phyloP scores from a whole-genome alignment of 2,888 invertebrate species.

The Trisateles emortualis region DNA sequence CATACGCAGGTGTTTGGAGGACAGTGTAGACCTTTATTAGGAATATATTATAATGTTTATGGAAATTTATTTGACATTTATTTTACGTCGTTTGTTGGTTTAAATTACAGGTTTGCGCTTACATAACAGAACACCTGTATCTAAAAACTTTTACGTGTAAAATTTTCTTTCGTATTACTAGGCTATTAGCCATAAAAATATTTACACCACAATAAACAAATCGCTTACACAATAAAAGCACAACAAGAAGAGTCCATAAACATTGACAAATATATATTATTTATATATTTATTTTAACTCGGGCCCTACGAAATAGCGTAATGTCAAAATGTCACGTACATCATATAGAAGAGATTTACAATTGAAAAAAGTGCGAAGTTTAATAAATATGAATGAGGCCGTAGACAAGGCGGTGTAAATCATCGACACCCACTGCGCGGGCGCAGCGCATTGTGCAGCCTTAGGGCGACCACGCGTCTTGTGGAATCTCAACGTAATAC shows the following conservation, averaged over 20 bases:
- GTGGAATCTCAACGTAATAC: neutral
- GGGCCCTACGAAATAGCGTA: slow-evolving; percentile 45
- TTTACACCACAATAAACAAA: slow-evolving; percentile 24
- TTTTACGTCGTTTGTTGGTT: neutral
- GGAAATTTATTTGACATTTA: slow-evolving; percentile 5
- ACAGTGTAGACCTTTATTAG: neutral
- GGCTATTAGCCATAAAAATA: slow-evolving; percentile 31
- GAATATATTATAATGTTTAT: slow-evolving; percentile 1
- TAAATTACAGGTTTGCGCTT: neutral
- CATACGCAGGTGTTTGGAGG: neutral
- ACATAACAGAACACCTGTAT: neutral
- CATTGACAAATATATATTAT: slow-evolving; percentile 26
- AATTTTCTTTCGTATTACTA: slow-evolving; percentile 15
- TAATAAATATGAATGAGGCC: slow-evolving; percentile 81
- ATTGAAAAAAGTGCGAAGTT: slow-evolving; percentile 71
- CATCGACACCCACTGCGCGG: slow-evolving; percentile 79
- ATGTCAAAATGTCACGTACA: slow-evolving; percentile 65
- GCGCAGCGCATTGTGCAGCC: slow-evolving; percentile 56
- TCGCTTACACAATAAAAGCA: slow-evolving; percentile 7
- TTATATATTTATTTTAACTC: slow-evolving; percentile 23
- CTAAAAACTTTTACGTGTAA: slow-evolving; percentile 7
- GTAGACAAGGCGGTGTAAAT: slow-evolving; percentile 70
- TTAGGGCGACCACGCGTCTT: slow-evolving; percentile 33
- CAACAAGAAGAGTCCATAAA: slow-evolving; percentile 32
- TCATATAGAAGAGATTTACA: slow-evolving; percentile 71